phyloP scores from a whole-genome alignment of 2,797 vertebrate species.

The Melanogrammus aeglefinus region DNA sequence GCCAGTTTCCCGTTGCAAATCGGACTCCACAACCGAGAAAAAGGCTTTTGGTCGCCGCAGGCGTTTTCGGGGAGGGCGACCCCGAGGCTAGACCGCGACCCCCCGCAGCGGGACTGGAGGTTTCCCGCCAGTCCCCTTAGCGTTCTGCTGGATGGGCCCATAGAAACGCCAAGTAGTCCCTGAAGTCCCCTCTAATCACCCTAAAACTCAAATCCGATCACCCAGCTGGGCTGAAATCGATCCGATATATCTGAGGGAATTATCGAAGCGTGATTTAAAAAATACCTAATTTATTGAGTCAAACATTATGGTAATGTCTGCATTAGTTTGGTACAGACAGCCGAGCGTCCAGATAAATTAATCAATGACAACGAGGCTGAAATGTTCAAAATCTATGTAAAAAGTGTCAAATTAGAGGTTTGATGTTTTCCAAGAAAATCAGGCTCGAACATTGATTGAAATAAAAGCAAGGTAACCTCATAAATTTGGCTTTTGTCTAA shows the following conservation, averaged over 20 bases:
- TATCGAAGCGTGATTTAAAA: constrained; percentile 38
- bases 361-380: background rate
- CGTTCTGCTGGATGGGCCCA: constrained; percentile 58
- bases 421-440: no score
- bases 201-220: constrained; percentile 55
- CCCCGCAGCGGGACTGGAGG: constrained; percentile 66
- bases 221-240: constrained; percentile 51
- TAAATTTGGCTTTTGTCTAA: background rate
- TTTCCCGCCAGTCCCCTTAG: constrained; percentile 48
- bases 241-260: constrained; percentile 52
- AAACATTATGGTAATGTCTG: constrained; percentile 22
- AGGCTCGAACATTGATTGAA: no score
- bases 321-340: constrained; percentile 1
- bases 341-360: background rate
- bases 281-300: constrained; percentile 35
- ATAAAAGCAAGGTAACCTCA: no score
- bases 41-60: constrained; percentile 63
- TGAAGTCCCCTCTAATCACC: constrained; percentile 55
- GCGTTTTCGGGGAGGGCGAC: constrained; percentile 63
- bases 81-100: constrained; percentile 72
- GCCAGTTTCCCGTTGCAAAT: constrained; percentile 75
- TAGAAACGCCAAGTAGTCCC: constrained; percentile 49
- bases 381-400: background rate
- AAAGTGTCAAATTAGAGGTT: no score
- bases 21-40: constrained; percentile 68